Percentiles rank a stretch among this genome's conserved stretches.
Evolutionary conservation across 2,888 invertebrate genomes (phyloP).

Genomic region (Sipha maydis): DNA sequence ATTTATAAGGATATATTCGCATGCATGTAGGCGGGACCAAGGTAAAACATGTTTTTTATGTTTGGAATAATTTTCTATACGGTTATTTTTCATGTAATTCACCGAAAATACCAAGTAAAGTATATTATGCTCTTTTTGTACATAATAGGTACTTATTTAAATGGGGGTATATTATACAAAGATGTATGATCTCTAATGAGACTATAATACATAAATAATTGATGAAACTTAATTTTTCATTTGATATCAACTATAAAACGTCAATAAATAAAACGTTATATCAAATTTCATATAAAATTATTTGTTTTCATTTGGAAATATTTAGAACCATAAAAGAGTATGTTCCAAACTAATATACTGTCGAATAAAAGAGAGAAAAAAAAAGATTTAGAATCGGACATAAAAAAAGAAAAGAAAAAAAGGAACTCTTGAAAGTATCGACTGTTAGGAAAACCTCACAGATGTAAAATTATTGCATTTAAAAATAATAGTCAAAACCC

Average conservation of each 20-base stretch:
- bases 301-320: slow-evolving; percentile 1
- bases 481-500: slow-evolving; percentile 43
- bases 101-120: background rate
- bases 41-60: slow-evolving; percentile 37
- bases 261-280: background rate
- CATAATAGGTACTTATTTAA: background rate
- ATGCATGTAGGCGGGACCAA: background rate
- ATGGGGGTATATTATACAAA: background rate
- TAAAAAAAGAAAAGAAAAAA: slow-evolving; percentile 34
- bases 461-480: slow-evolving; percentile 4
- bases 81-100: slow-evolving; percentile 10
- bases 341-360: background rate
- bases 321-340: background rate
- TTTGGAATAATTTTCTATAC: slow-evolving; percentile 11
- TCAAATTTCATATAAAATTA: background rate
- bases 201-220: background rate
- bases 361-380: background rate
- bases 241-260: background rate
- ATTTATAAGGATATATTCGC: slow-evolving; percentile 25
- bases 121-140: slow-evolving; percentile 2
- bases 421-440: background rate
- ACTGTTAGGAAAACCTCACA: background rate
- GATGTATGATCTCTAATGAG: slow-evolving; percentile 8
- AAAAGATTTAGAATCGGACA: background rate
- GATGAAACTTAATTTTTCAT: background rate